phyloP scores from a whole-genome alignment of 2,797 vertebrate species.

The Ctenopoma multispine region DNA sequence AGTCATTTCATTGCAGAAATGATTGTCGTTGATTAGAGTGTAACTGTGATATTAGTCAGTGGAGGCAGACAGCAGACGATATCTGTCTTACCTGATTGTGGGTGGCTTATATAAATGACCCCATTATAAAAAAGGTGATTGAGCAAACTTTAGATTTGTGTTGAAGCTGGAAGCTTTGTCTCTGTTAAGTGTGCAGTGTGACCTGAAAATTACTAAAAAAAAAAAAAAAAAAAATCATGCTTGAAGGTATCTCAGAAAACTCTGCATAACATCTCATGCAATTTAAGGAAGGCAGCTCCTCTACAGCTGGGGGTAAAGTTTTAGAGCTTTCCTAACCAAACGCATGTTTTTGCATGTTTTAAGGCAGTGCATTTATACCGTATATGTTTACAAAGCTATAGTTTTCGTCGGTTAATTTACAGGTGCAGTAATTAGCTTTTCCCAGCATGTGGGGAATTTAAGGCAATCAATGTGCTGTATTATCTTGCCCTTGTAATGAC shows the following conservation, averaged over 20 bases:
- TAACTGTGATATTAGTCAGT: conserved; percentile 35
- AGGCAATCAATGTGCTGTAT: neutral
- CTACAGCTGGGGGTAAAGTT: conserved; percentile 41
- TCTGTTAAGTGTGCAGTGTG: conserved; percentile 66
- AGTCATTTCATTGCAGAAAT: conserved; percentile 42
- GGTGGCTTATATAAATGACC: conserved; percentile 54
- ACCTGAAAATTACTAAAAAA: conserved; percentile 63
- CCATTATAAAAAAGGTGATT: conserved; percentile 61
- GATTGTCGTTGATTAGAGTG: conserved; percentile 54
- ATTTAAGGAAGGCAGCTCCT: conserved; percentile 59
- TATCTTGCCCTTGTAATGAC: neutral
- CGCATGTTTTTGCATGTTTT: neutral
- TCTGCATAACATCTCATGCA: conserved; percentile 53
- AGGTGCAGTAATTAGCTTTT: neutral
- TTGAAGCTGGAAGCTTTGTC: conserved; percentile 53
- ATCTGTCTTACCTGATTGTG: conserved; percentile 61
- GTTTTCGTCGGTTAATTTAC: no score
- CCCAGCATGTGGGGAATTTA: neutral
- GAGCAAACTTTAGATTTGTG: conserved; percentile 61
- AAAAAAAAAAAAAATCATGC: conserved; percentile 44
- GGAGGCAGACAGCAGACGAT: conserved; percentile 46
- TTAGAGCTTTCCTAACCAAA: conserved; percentile 55
- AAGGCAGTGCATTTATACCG: neutral
- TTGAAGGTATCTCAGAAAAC: conserved; percentile 57
- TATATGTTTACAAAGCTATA: neutral